These are phyloP conservation scores for Tachina lurida DNA, from an alignment of 2,888 invertebrate species.

Conservation along the genomic window DNA sequence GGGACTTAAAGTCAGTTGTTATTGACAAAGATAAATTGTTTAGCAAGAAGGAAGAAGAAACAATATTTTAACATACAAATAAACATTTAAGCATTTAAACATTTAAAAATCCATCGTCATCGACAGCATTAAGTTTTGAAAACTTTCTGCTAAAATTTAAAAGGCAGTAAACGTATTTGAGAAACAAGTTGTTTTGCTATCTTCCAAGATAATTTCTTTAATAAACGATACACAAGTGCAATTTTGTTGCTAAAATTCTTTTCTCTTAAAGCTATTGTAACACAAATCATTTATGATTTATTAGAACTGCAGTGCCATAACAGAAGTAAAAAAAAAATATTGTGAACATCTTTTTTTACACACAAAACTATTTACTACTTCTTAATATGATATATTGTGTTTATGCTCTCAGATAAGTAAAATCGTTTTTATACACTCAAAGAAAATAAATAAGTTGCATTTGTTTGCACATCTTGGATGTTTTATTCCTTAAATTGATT, in stretches of 20 bases:
- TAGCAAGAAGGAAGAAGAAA: constrained; percentile 2
- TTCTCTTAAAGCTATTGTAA: constrained; percentile 2
- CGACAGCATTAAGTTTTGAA: background rate
- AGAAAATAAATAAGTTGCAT: background rate
- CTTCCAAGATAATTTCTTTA: constrained; percentile 18
- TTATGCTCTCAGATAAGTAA: constrained; percentile 24
- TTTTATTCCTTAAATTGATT: no score
- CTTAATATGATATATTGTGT: constrained; percentile 41
- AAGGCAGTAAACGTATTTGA: background rate
- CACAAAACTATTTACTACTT: constrained; percentile 44
- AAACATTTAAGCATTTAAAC: constrained; percentile 22
- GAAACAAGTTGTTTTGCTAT: constrained; percentile 9
- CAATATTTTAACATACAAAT: background rate
- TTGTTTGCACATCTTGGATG: no score
- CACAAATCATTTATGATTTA: constrained; percentile 65
- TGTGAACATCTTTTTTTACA: constrained; percentile 2
- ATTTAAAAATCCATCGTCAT: constrained; percentile 33
- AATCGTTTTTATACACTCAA: constrained; percentile 36
- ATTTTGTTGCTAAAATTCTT: constrained; percentile 36
- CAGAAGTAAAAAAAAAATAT: constrained; percentile 43
- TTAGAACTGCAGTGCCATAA: constrained; percentile 61
- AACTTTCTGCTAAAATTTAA: constrained; percentile 29
- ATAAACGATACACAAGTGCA: constrained; percentile 22
- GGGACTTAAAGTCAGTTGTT: constrained; percentile 58
- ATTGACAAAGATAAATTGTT: constrained; percentile 57